Evolutionary conservation across 2,888 invertebrate species (phyloP).

Genomic region (Limnephilus auricula): DNA sequence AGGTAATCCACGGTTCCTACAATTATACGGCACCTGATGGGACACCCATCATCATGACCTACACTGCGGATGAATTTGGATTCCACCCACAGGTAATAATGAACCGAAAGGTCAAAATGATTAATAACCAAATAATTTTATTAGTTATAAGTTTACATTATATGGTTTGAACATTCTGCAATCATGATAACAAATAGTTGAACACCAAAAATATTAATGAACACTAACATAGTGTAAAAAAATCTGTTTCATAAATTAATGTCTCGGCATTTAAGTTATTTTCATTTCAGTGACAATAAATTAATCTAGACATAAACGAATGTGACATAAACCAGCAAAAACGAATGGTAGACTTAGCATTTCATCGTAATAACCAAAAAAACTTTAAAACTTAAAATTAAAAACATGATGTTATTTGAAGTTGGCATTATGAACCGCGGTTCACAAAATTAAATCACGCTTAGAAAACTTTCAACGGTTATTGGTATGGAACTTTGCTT

Average conservation of each 20-base stretch:
- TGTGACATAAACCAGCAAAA: neutral
- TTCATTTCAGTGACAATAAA: neutral
- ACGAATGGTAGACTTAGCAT: neutral
- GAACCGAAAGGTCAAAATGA: neutral
- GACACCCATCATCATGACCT: conserved; percentile 79
- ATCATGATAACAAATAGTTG: too few species aligned
- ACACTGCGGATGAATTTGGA: conserved; percentile 83
- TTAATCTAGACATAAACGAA: neutral
- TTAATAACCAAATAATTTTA: neutral
- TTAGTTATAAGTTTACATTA: too few species aligned
- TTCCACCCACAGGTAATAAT: conserved; percentile 80
- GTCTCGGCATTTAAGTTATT: neutral
- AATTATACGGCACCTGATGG: conserved; percentile 84
- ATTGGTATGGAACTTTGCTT: neutral
- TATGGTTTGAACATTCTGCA: too few species aligned
- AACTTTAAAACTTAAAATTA: too few species aligned
- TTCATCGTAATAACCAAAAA: too few species aligned
- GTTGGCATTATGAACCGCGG: too few species aligned
- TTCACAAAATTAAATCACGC: too few species aligned
- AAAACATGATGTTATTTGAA: too few species aligned
- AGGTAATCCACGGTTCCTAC: conserved; percentile 79
- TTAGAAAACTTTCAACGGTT: neutral
- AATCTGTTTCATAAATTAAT: too few species aligned
- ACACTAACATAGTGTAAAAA: too few species aligned
- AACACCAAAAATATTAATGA: too few species aligned